Base-by-base conservation (phyloP, 1,140 invertebrate genomes). In the Amyelois transitella region DNA sequence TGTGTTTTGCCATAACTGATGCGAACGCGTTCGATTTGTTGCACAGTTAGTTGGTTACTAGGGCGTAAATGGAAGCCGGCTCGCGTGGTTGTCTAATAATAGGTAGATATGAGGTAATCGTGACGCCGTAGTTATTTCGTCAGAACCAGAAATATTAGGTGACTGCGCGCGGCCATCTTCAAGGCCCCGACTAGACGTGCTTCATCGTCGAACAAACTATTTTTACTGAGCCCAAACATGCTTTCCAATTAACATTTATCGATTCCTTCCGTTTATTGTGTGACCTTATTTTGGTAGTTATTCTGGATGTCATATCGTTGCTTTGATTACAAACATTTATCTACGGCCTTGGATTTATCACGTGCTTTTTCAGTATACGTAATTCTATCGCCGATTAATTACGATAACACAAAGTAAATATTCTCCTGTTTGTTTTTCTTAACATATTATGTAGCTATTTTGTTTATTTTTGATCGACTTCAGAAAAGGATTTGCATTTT, bases 51-150 rank as follows among this genome's bases (percentile, higher is more conserved):
- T 59, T 75, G 70, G 72, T 75, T 66, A 85, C 82, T 88, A 81
- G 78, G 72, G 70, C 71, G 71, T 75, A 64, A 68, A 78, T 80
- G 60, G 68, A 66, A 51, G 61, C 52, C 63, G 58, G 67, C 64
- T 74, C 73, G 65, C 72, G 75, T 79, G 62, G 66, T 69, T 71
- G 68, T 71, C 81, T 85, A 87, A 86, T 86, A 85, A 88, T 88
- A 88, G 77, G 70, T 80, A 73, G 68, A 72, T 75, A 75, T 86
- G 85, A 88, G 80, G 85, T 86, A 86, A 88, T 77, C 72, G 47
- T 83, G 77, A 80, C 76, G 81, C 43, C 59, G 62, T 62, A 51
- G 55, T 70, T 43, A 63, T 88, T 79, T 80, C 82, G 85, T 83
- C 81, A 85, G 64, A 69, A 60, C 58, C 69, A 66, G 62, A 86